A percentile compares a stretch with the other conserved stretches of the same genome.
phyloP scores from a whole-genome alignment of 2,888 invertebrate genomes.

The Sarcophaga variegata region DNA sequence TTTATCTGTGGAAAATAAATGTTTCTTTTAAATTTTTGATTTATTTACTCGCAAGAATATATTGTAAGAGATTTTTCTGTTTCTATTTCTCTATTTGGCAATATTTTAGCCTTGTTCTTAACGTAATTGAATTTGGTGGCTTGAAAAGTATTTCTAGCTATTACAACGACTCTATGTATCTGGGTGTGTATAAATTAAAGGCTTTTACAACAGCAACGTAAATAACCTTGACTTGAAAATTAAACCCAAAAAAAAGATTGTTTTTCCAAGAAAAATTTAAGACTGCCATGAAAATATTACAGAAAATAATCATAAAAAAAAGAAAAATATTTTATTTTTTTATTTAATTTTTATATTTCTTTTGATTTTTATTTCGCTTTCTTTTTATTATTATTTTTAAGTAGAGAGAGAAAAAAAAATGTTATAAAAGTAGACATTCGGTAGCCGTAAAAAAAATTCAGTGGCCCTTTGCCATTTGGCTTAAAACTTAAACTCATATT shows the following conservation, averaged over 20 bases:
- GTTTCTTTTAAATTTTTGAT: background rate
- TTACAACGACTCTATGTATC: background rate
- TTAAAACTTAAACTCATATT: slow-evolving; percentile 24
- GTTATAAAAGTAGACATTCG: slow-evolving; percentile 42
- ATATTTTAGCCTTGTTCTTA: background rate
- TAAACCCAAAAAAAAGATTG: too few relatives aligned
- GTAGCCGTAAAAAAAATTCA: slow-evolving; percentile 45
- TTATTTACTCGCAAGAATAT: background rate
- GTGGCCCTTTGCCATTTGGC: slow-evolving; percentile 67
- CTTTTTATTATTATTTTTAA: background rate
- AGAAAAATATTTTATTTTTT: background rate
- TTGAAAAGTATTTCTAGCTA: background rate
- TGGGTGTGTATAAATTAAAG: background rate
- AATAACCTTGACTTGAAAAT: slow-evolving; percentile 55
- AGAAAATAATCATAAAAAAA: background rate
- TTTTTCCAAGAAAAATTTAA: slow-evolving; percentile 1
- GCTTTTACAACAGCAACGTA: background rate
- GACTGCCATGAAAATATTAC: slow-evolving; percentile 8
- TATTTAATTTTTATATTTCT: background rate
- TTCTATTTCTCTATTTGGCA: background rate
- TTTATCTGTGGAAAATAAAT: background rate
- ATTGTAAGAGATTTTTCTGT: background rate
- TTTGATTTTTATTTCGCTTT: too few relatives aligned
- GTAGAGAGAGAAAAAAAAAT: background rate
- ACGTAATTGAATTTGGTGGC: background rate